phyloP scores from a whole-genome alignment of 2,797 vertebrate genomes.

The Coregonus sp. region DNA sequence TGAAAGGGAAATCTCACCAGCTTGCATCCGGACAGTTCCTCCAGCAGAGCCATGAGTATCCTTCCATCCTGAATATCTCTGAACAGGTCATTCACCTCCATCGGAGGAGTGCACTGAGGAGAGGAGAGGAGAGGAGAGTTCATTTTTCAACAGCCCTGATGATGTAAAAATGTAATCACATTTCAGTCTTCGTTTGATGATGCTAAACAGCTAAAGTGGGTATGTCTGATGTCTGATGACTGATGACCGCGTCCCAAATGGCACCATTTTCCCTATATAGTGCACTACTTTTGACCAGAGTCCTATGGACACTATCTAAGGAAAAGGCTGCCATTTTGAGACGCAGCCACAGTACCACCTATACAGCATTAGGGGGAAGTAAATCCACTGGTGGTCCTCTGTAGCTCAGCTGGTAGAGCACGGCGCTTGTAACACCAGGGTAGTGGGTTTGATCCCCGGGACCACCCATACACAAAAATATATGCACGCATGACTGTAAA shows the following conservation, averaged over 20 bases:
- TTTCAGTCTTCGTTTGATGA: neutral
- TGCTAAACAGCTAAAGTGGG: neutral
- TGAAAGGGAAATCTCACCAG: conserved; percentile 75
- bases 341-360: neutral
- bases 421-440: too few relatives aligned
- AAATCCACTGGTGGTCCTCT: conserved; percentile 5
- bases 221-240: neutral
- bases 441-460: too few relatives aligned
- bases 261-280: neutral
- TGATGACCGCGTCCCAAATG: too few relatives aligned
- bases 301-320: neutral
- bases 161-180: neutral
- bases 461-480: too few relatives aligned
- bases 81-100: conserved; percentile 93
- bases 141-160: neutral
- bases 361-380: neutral
- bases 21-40: conserved; percentile 90
- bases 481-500: too few relatives aligned
- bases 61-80: conserved; percentile 92
- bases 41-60: conserved; percentile 92
- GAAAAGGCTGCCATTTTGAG: neutral
- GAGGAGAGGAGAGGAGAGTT: neutral
- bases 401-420: too few relatives aligned
- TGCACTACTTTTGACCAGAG: neutral
- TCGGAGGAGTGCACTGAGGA: conserved; percentile 85